Conservation (phyloP, 2,113 vertebrate genomes). For the Cisticola juncidis region DNA sequence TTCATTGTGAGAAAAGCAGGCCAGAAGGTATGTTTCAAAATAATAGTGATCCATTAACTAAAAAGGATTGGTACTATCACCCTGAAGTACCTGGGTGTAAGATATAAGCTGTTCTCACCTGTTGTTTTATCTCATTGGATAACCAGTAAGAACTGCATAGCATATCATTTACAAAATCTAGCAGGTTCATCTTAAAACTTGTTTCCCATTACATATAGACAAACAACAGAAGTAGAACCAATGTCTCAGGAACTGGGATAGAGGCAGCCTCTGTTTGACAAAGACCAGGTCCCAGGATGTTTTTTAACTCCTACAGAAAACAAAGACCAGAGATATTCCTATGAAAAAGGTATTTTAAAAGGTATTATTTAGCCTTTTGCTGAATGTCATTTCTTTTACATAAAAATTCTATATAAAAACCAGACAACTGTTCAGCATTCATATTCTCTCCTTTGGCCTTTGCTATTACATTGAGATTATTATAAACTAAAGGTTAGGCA, state of each 20-base stretch:
- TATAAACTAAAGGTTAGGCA: not conserved
- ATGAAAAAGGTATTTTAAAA: not conserved
- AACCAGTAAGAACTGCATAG: not conserved
- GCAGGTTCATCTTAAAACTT: not conserved
- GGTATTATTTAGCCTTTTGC: not conserved
- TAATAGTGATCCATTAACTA: not conserved
- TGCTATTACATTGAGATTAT: not conserved
- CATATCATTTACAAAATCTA: not conserved
- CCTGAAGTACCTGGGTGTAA: not conserved
- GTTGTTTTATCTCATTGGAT: not conserved
- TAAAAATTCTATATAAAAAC: not conserved
- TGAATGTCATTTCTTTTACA: not conserved
- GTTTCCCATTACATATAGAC: not conserved
- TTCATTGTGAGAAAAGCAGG: not conserved
- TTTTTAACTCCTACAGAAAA: not conserved
- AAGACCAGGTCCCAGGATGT: not conserved
- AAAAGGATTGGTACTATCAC: not conserved
- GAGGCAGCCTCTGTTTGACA: not conserved
- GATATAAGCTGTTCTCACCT: not conserved
- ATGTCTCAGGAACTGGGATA: not conserved
- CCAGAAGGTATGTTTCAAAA: not conserved
- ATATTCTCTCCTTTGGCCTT: not conserved
- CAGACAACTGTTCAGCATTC: not conserved
- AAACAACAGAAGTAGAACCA: not conserved
- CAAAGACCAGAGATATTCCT: not conserved